These are phyloP conservation scores for Nannobrachium achirus DNA, from an alignment of 2,113 vertebrate species.

Conservation along the genomic window DNA sequence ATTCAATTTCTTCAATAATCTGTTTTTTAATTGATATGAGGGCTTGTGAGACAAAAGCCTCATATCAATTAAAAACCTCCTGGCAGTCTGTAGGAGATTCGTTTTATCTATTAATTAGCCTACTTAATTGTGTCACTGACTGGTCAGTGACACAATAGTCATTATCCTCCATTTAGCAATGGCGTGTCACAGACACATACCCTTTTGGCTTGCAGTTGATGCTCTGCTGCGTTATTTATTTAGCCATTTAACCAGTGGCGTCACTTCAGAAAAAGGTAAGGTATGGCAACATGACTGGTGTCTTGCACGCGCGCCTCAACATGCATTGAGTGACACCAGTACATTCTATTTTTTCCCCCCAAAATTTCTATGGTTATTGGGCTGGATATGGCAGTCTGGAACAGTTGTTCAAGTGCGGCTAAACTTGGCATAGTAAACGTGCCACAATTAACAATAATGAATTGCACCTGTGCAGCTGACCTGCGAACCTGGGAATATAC, in stretches of 20 bases:
- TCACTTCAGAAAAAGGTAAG: no score
- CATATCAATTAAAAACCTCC: neutral
- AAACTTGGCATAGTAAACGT: no score
- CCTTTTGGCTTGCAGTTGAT: slow-evolving; percentile 14
- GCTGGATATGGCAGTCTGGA: no score
- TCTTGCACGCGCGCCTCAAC: neutral
- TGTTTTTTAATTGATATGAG: slow-evolving; percentile 32
- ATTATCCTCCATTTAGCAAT: slow-evolving; percentile 33
- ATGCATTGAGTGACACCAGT: no score
- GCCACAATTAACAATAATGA: no score
- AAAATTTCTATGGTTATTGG: no score
- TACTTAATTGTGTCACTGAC: slow-evolving; percentile 35
- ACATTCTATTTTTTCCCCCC: no score
- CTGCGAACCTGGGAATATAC: no score
- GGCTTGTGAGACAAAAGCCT: neutral
- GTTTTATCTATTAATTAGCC: slow-evolving; percentile 50
- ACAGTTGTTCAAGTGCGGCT: no score
- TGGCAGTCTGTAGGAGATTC: neutral
- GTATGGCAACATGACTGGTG: no score
- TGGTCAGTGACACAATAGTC: slow-evolving; percentile 34
- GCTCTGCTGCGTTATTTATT: slow-evolving; percentile 16
- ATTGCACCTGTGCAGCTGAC: no score
- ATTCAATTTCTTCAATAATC: slow-evolving; percentile 33
- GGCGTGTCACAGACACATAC: slow-evolving; percentile 24
- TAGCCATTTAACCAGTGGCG: no score